A percentile compares a stretch with the other conserved stretches of the same genome.
phyloP scores from a whole-genome alignment of 2,113 vertebrate genomes.

The Cyrtonyx montezumae region DNA sequence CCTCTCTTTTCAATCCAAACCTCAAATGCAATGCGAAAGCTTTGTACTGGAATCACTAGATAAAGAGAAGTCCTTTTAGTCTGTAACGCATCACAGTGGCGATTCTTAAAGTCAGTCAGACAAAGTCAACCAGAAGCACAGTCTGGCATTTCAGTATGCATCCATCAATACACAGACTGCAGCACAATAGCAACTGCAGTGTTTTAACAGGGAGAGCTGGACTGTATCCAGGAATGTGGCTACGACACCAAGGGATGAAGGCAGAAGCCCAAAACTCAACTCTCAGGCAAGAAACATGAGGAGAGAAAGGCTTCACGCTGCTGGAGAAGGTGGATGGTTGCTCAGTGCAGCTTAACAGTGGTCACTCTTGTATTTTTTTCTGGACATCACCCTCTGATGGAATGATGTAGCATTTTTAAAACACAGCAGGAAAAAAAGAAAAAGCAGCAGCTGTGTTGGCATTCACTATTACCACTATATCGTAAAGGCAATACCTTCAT shows the following conservation, averaged over 20 bases:
- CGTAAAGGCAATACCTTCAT: neutral
- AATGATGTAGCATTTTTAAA: neutral
- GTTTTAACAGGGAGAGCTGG: constrained; percentile 13
- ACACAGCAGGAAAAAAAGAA: neutral
- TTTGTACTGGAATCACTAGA: neutral
- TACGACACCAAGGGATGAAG: neutral
- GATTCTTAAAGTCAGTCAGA: neutral
- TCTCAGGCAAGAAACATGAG: neutral
- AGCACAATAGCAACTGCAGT: constrained; percentile 15
- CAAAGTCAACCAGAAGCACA: constrained; percentile 27
- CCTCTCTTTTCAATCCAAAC: neutral
- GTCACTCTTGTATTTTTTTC: neutral
- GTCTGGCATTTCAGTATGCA: constrained; percentile 8
- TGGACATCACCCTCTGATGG: neutral
- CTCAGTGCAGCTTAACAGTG: neutral
- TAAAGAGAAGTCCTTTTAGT: neutral
- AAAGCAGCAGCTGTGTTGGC: neutral
- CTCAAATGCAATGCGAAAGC: neutral
- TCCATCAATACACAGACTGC: neutral
- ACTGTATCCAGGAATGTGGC: constrained; percentile 7
- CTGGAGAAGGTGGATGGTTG: neutral
- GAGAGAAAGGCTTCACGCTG: neutral
- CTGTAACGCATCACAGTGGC: neutral
- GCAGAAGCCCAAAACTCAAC: neutral
- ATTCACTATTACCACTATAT: neutral